Percentiles rank a stretch among this genome's conserved stretches.
These are phyloP conservation scores for Dryomyza anilis DNA, from an alignment of 2,888 invertebrate species.

Conservation along the genomic window DNA sequence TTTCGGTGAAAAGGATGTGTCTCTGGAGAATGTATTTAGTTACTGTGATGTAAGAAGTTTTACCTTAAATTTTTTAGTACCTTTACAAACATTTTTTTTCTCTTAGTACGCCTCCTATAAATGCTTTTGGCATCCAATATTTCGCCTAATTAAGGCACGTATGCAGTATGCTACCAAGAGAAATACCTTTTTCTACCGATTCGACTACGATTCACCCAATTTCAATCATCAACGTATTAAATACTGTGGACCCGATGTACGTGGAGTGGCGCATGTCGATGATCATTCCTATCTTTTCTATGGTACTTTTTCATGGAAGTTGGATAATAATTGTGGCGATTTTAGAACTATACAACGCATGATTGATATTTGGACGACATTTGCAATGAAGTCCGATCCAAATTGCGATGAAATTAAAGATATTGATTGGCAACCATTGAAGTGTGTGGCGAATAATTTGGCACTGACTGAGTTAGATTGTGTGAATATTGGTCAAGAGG, in stretches of 20 bases:
- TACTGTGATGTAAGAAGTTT: conserved; percentile 50
- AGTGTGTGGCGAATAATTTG: conserved; percentile 4
- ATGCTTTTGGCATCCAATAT: conserved; percentile 56
- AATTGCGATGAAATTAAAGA: conserved; percentile 43
- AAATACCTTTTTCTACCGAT: conserved; percentile 56
- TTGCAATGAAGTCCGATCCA: conserved; percentile 53
- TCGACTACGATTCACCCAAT: conserved; percentile 56
- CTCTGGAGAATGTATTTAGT: conserved; percentile 48
- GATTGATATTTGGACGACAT: conserved; percentile 53
- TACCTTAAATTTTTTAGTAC: not conserved
- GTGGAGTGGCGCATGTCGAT: conserved; percentile 56
- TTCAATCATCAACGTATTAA: conserved; percentile 55
- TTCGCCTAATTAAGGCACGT: conserved; percentile 46
- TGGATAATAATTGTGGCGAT: conserved; percentile 48
- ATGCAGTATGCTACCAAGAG: conserved; percentile 36
- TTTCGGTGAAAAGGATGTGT: conserved; percentile 50
- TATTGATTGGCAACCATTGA: conserved; percentile 14
- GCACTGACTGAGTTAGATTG: conserved; percentile 43
- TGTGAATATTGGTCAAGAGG: conserved; percentile 47
- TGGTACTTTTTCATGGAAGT: conserved; percentile 48
- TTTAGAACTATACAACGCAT: conserved; percentile 54
- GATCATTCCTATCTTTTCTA: conserved; percentile 59
- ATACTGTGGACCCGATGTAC: conserved; percentile 49
- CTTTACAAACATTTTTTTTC: not conserved
- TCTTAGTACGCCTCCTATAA: conserved; percentile 54